phyloP scores from a whole-genome alignment of 1,140 invertebrate genomes.

The Meloidogyne floridensis region DNA sequence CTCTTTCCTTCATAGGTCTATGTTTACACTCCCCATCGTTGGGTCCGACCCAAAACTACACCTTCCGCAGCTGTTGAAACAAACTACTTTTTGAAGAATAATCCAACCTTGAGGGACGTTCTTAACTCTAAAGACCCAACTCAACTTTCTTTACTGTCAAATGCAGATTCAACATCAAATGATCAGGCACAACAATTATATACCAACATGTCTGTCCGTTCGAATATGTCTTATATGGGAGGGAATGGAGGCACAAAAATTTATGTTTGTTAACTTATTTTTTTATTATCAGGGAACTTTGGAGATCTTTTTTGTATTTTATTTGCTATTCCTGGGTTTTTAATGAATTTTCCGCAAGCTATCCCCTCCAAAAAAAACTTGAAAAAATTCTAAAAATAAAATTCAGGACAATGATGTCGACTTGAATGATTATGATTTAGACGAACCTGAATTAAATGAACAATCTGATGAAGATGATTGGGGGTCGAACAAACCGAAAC shows the following conservation, averaged over 20 bases:
- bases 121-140: background rate
- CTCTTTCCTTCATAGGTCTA: constrained; percentile 34
- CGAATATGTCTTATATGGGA: background rate
- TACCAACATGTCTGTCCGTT: background rate
- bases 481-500: constrained; percentile 39
- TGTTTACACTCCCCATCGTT: constrained; percentile 37
- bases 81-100: constrained; percentile 55
- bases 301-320: too few species aligned
- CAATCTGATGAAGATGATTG: constrained; percentile 51
- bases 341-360: too few species aligned
- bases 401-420: constrained; percentile 46
- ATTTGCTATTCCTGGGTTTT: too few species aligned
- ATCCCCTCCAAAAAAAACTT: too few species aligned
- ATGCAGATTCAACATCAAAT: constrained; percentile 6
- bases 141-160: constrained; percentile 27
- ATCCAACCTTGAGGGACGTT: constrained; percentile 36
- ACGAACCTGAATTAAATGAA: constrained; percentile 42
- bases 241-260: constrained; percentile 22
- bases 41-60: constrained; percentile 31
- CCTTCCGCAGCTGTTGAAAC: constrained; percentile 54
- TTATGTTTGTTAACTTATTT: constrained; percentile 17
- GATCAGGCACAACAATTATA: constrained; percentile 13
- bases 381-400: background rate
- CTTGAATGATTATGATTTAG: constrained; percentile 41
- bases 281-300: background rate